These are phyloP conservation scores for Drosophila murphyi DNA, from an alignment of 1,140 invertebrate genomes.

Conservation along the genomic window DNA sequence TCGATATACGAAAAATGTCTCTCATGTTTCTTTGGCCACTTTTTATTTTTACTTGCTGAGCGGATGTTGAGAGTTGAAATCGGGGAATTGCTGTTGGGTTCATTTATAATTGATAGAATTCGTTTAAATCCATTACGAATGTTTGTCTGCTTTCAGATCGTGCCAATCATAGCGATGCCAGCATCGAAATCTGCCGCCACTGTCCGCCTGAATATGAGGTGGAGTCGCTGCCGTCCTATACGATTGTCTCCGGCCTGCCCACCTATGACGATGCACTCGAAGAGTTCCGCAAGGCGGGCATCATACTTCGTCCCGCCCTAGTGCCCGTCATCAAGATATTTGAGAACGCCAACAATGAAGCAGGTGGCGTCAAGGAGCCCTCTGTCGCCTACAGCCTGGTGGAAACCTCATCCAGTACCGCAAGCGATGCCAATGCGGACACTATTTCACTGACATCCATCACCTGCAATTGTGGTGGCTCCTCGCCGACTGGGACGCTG, in stretches of 20 bases:
- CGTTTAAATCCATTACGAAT: neutral
- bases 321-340: conserved; percentile 83
- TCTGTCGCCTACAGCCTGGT: conserved; percentile 70
- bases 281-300: conserved; percentile 85
- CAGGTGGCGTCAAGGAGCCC: conserved; percentile 47
- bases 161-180: conserved; percentile 72
- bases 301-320: conserved; percentile 69
- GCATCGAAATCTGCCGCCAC: conserved; percentile 77
- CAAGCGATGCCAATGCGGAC: conserved; percentile 46
- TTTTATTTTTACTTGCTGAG: conserved; percentile 12
- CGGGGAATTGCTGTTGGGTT: neutral
- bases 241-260: conserved; percentile 87
- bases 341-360: conserved; percentile 52
- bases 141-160: conserved; percentile 65
- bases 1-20: no score
- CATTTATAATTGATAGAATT: neutral
- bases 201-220: conserved; percentile 84
- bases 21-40: neutral
- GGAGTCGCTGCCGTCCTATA: conserved; percentile 87
- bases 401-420: conserved; percentile 44
- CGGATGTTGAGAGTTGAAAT: conserved; percentile 6
- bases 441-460: conserved; percentile 62
- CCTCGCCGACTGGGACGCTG: conserved; percentile 53
- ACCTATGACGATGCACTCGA: conserved; percentile 87
- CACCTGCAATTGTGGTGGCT: conserved; percentile 62